Percentiles rank a stretch among this genome's conserved stretches.
These are phyloP conservation scores for Sturmia bella DNA, from an alignment of 2,888 invertebrate genomes.

Conservation along the genomic window DNA sequence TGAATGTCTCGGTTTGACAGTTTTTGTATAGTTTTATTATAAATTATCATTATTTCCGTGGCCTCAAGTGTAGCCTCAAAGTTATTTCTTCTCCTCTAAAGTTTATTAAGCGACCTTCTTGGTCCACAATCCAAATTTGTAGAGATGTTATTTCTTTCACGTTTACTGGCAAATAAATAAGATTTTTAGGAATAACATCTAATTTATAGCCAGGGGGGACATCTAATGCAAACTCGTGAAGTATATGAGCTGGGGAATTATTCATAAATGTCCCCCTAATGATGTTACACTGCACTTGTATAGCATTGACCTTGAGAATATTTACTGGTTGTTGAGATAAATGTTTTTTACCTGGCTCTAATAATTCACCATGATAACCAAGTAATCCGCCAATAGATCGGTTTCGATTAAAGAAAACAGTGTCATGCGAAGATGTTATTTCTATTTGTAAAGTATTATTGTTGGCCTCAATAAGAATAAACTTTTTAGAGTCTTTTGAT, in stretches of 20 bases:
- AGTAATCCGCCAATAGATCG: neutral
- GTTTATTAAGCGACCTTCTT: slow-evolving; percentile 10
- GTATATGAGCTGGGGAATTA: neutral
- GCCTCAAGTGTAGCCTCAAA: neutral
- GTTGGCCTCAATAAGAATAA: slow-evolving; percentile 1
- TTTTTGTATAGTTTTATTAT: neutral
- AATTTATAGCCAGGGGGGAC: slow-evolving; percentile 17
- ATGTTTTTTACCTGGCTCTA: too few species aligned
- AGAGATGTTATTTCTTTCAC: neutral
- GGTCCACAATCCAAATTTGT: slow-evolving; percentile 5
- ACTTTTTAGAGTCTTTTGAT: neutral
- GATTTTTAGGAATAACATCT: neutral
- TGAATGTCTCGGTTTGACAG: too few species aligned
- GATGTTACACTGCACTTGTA: slow-evolving; percentile 4
- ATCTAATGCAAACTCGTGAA: slow-evolving; percentile 11
- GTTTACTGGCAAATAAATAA: slow-evolving; percentile 19
- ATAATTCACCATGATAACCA: too few species aligned
- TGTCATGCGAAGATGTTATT: neutral
- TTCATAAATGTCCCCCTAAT: neutral
- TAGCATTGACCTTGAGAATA: neutral
- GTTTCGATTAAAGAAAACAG: neutral
- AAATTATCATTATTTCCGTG: neutral
- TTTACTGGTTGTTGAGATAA: too few species aligned
- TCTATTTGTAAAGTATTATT: slow-evolving; percentile 10
- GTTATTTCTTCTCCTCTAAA: slow-evolving; percentile 14